These are phyloP conservation scores for Lepidochrysops patricia DNA, from an alignment of 2,888 invertebrate species.

Conservation along the genomic window DNA sequence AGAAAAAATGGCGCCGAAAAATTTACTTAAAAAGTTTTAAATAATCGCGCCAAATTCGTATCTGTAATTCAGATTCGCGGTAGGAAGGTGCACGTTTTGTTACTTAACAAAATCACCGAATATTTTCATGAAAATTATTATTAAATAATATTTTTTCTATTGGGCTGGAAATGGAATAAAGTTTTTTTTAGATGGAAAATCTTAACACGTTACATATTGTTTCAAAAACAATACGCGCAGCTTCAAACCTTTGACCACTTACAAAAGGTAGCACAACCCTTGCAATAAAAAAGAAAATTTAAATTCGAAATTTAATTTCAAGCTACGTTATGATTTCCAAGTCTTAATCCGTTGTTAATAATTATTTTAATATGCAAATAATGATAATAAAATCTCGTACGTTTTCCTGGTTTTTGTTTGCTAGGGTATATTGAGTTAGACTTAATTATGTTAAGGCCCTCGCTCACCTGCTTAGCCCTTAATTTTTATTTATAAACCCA, in stretches of 20 bases:
- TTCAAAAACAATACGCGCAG: too few species aligned
- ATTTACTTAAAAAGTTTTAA: neutral
- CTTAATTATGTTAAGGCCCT: constrained; percentile 54
- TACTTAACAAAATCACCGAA: neutral
- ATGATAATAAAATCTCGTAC: constrained; percentile 69
- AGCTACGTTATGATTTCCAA: constrained; percentile 28
- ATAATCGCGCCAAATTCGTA: constrained; percentile 8
- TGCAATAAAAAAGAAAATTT: neutral
- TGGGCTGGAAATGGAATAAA: too few species aligned
- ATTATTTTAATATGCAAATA: constrained; percentile 75
- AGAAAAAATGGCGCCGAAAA: constrained; percentile 36
- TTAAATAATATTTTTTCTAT: too few species aligned
- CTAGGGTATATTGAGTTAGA: constrained; percentile 63
- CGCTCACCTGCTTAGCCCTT: constrained; percentile 47
- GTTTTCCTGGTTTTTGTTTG: constrained; percentile 55
- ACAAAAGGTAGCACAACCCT: neutral
- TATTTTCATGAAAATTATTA: too few species aligned
- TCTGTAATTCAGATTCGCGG: constrained; percentile 2
- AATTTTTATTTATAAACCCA: constrained; percentile 54
- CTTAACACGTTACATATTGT: too few species aligned
- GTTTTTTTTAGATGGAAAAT: too few species aligned
- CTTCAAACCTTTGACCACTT: neutral
- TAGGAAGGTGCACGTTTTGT: neutral
- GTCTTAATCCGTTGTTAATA: constrained; percentile 47
- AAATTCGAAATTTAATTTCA: constrained; percentile 17